phyloP scores from a whole-genome alignment of 2,113 vertebrate species.

The Xyliphius kryptos region DNA sequence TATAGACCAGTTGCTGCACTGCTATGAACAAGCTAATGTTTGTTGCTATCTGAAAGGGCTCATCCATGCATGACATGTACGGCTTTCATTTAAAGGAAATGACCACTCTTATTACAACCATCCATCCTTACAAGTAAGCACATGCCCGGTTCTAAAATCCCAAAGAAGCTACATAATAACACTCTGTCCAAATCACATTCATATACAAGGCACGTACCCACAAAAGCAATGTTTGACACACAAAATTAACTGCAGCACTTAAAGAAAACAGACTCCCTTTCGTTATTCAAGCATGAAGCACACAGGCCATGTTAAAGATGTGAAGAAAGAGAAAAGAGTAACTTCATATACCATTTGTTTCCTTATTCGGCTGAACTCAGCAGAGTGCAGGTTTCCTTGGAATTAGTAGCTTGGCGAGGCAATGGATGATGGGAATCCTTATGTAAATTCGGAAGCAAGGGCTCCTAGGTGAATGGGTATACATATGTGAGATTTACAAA shows the following conservation, averaged over 20 bases:
- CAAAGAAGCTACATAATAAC: conserved; percentile 6
- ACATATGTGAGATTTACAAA: conserved; percentile 2
- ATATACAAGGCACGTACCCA: conserved; percentile 13
- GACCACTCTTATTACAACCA: neutral
- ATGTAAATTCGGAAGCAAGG: conserved; percentile 17
- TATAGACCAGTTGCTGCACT: no score
- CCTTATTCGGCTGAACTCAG: conserved; percentile 24
- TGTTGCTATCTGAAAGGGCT: no score
- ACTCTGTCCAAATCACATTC: conserved; percentile 9
- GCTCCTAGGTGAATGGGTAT: neutral
- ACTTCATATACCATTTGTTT: conserved; percentile 6
- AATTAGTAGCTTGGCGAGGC: conserved; percentile 8
- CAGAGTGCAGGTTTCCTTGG: conserved; percentile 17
- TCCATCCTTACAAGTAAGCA: neutral
- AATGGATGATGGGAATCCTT: conserved; percentile 10
- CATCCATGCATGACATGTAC: no score
- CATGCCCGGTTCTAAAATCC: neutral
- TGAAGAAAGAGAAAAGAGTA: conserved; percentile 26
- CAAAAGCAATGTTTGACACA: conserved; percentile 18
- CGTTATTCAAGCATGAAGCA: conserved; percentile 5
- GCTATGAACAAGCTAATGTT: no score
- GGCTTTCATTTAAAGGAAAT: no score
- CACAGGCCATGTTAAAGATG: conserved; percentile 2
- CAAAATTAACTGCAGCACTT: conserved; percentile 21
- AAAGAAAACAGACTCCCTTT: conserved; percentile 16